Conservation (phyloP, 2,888 invertebrate genomes). For the Cheilosia variabilis region DNA sequence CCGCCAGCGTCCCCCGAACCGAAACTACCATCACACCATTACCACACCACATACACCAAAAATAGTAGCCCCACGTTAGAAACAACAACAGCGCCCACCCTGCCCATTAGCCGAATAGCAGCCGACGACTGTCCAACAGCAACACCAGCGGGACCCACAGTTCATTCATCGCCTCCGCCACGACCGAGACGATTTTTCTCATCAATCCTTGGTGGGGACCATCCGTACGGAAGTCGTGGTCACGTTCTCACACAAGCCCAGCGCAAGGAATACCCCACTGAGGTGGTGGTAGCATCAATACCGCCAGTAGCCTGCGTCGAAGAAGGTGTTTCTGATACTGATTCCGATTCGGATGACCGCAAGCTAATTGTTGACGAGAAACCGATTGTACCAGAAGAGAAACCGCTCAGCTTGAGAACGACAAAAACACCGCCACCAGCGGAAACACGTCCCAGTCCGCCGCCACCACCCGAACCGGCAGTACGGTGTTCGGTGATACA, state of each 20-base stretch:
- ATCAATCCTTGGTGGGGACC: slow-evolving; percentile 91
- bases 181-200: slow-evolving; percentile 89
- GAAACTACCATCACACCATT: slow-evolving; percentile 58
- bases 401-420: slow-evolving; percentile 86
- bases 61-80: slow-evolving; percentile 63
- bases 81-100: slow-evolving; percentile 34
- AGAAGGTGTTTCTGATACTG: slow-evolving; percentile 78
- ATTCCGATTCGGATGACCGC: slow-evolving; percentile 84
- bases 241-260: slow-evolving; percentile 92
- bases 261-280: slow-evolving; percentile 89
- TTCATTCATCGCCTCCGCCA: slow-evolving; percentile 69
- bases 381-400: slow-evolving; percentile 86
- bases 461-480: slow-evolving; percentile 87
- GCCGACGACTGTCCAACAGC: slow-evolving; percentile 48
- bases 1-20: slow-evolving; percentile 71
- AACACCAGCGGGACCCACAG: slow-evolving; percentile 22
- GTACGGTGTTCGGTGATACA: slow-evolving; percentile 92
- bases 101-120: slow-evolving; percentile 49
- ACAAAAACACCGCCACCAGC: slow-evolving; percentile 84
- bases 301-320: slow-evolving; percentile 45
- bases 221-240: slow-evolving; percentile 91
- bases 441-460: slow-evolving; percentile 84
- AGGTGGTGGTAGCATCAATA: slow-evolving; percentile 76
- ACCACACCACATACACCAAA: slow-evolving; percentile 66
- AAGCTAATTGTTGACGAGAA: slow-evolving; percentile 87